Base-by-base conservation (phyloP, 2,113 vertebrate genomes). In the Rana temporaria region DNA sequence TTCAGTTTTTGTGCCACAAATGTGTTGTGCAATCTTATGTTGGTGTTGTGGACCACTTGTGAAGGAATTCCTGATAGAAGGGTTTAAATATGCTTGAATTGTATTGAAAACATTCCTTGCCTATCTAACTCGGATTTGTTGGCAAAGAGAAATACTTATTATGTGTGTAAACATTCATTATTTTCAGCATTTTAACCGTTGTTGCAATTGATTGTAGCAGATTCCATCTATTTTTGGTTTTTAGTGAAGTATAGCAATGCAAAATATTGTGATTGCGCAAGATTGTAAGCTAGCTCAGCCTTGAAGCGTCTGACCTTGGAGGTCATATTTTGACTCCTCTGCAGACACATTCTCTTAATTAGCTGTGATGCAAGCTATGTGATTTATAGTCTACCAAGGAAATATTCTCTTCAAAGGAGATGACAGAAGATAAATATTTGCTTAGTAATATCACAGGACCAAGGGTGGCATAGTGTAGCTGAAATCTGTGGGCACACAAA, bases 281-380 rank as follows among this genome's bases (percentile, higher is more conserved):
- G 24, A 56, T n/a, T 9, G 9, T 57, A 19, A 6, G 14, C 26
- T 38, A 30, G 55, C 55, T 74, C 34, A 74, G 26, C 71, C 71
- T 74, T 74, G 55, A 74, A 30, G 55, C 19, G 71, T 74, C 71
- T 6, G 55, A 74, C 71, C 55, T 74, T 74, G 71, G 71, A 74
- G 24, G 26, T 55, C 53, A 74, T 74, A 74, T 74, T 74, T 55
- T 74, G 71, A 74, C 71, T 74, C 26, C 24, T 34, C 18, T 20
- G 30, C 71, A 34, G 8, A 4, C 18, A 26, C n/a, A 56, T 32
- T 57, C 26, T 6, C 17, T 4, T 59, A 59, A 59, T 59, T 74
- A 74, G 14, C 24, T 56, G 17, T 30, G n/a, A 14, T 20, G 19
- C n/a, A 32, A 38, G 55, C 14, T 55, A 72, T 72, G 30, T 19